A percentile compares a stretch with the other conserved stretches of the same genome.
Conservation (phyloP, 2,888 invertebrate genomes). For the Sarcophaga carnaria region DNA sequence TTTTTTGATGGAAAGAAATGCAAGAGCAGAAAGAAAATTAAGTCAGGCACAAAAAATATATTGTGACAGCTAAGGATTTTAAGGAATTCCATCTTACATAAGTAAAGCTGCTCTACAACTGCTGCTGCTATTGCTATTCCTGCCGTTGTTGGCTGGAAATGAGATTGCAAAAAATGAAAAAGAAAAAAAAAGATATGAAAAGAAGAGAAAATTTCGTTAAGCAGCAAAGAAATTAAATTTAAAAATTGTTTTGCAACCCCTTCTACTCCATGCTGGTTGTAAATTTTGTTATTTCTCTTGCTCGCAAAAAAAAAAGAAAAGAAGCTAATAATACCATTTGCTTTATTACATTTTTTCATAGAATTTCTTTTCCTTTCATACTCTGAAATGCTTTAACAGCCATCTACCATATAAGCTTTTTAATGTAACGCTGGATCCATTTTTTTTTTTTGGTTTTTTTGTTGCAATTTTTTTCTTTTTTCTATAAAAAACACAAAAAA, state of each 20-base stretch:
- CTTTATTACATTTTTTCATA: constrained; percentile 71
- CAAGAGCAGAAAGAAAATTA: constrained; percentile 71
- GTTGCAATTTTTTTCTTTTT: constrained; percentile 35
- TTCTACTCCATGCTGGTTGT: constrained; percentile 15
- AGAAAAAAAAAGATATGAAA: constrained; percentile 19
- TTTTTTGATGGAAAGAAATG: constrained; percentile 68
- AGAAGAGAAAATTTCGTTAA: constrained; percentile 34
- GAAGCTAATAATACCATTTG: constrained; percentile 70
- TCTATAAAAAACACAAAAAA: constrained; percentile 44
- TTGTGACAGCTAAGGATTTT: constrained; percentile 73
- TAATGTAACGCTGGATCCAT: constrained; percentile 30
- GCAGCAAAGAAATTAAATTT: constrained; percentile 64
- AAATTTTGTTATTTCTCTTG: background rate
- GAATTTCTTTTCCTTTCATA: constrained; percentile 76
- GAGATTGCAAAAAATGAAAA: constrained; percentile 60
- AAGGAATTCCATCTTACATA: constrained; percentile 68
- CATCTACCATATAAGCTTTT: constrained; percentile 61
- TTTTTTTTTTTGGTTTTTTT: background rate
- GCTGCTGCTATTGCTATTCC: constrained; percentile 21
- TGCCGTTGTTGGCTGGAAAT: constrained; percentile 44
- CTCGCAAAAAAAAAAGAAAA: constrained; percentile 17
- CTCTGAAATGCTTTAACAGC: constrained; percentile 60
- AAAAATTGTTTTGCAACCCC: constrained; percentile 67
- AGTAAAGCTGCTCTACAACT: background rate
- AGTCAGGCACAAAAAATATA: constrained; percentile 74